Conservation (phyloP, 2,113 vertebrate species). For the Micromys minutus region DNA sequence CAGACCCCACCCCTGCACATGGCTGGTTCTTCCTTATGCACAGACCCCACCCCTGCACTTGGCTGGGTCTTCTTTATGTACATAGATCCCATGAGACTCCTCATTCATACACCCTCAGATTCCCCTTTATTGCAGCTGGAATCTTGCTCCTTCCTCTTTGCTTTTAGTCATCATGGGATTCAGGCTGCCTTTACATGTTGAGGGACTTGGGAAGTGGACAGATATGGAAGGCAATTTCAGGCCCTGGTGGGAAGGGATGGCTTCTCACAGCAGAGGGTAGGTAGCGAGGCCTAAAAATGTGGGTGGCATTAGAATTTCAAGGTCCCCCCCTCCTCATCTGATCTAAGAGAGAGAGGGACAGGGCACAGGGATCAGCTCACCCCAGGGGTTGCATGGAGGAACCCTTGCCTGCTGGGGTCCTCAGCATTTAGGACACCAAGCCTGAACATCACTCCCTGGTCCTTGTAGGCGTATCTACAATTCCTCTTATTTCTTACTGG, state of each 20-base stretch:
- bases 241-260: neutral
- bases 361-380: neutral
- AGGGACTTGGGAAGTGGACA: neutral
- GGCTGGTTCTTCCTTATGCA: neutral
- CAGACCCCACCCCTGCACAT: neutral
- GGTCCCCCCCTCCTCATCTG: neutral
- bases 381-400: neutral
- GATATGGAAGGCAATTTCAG: neutral
- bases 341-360: neutral
- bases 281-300: neutral
- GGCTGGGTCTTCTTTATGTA: neutral
- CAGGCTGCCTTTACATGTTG: rapidly evolving
- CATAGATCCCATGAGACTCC: neutral
- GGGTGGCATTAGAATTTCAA: neutral
- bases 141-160: neutral
- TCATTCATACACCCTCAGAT: neutral
- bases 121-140: neutral
- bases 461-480: neutral
- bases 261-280: neutral
- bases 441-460: neutral
- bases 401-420: rapidly evolving
- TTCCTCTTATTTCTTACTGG: neutral
- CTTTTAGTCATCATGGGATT: neutral
- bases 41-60: neutral
- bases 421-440: too few species aligned